phyloP scores from a whole-genome alignment of 2,113 vertebrate genomes.

The Tor tambroides region DNA sequence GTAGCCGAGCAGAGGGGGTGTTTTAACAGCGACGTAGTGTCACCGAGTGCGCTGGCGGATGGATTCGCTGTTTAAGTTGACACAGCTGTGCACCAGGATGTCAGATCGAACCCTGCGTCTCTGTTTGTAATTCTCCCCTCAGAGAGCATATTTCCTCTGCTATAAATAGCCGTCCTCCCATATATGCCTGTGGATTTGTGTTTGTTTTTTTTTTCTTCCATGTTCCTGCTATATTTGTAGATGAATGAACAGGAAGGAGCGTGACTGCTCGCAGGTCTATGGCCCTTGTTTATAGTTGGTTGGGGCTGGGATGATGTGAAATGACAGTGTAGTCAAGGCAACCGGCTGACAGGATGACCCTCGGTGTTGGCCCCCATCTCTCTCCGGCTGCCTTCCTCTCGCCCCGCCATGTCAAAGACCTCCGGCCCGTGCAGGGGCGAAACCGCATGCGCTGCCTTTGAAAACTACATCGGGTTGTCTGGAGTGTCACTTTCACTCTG shows the following conservation, averaged over 20 bases:
- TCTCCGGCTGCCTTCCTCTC: neutral
- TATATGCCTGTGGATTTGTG: constrained; percentile 55
- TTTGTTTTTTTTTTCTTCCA: constrained; percentile 51
- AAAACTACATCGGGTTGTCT: neutral
- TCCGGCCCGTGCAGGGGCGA: neutral
- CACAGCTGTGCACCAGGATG: constrained; percentile 82
- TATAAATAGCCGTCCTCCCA: constrained; percentile 73
- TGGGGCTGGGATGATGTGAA: constrained; percentile 34
- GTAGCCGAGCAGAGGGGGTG: neutral
- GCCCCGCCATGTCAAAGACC: neutral
- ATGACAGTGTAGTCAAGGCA: constrained; percentile 22
- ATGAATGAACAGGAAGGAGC: constrained; percentile 59
- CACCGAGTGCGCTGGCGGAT: constrained; percentile 44
- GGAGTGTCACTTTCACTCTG: constrained; percentile 26
- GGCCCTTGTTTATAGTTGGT: constrained; percentile 47
- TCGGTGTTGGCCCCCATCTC: neutral
- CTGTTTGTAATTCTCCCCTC: constrained; percentile 78
- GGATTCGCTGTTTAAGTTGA: constrained; percentile 77
- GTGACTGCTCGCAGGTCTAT: constrained; percentile 44
- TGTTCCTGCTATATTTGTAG: constrained; percentile 61
- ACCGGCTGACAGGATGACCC: constrained; percentile 44
- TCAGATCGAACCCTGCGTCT: constrained; percentile 73
- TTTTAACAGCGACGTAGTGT: constrained; percentile 44
- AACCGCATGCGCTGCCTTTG: neutral
- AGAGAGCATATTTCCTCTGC: constrained; percentile 73